Conservation (phyloP, 2,888 invertebrate species). For the Drosophila mimetica region DNA sequence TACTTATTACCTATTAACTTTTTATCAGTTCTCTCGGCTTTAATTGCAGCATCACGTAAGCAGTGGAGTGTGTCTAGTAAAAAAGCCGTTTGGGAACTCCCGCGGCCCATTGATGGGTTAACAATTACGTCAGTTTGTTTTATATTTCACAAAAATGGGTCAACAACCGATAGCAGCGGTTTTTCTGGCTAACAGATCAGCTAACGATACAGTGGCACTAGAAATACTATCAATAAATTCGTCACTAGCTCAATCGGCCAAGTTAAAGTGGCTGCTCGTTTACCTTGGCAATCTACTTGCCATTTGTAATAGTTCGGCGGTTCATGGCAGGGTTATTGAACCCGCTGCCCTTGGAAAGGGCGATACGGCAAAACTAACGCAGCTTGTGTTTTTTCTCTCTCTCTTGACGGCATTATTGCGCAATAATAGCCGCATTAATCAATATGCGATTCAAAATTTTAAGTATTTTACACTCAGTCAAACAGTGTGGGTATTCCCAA, state of each 20-base stretch:
- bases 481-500: constrained; percentile 10
- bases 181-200: constrained; percentile 1
- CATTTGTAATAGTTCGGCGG: constrained; percentile 26
- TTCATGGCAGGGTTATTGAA: constrained; percentile 19
- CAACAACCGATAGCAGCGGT: constrained; percentile 11
- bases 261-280: constrained; percentile 21
- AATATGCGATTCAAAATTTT: constrained; percentile 2
- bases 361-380: constrained; percentile 3
- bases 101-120: neutral
- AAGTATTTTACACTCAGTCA: neutral
- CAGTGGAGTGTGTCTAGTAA: neutral
- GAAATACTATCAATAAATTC: neutral
- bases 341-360: constrained; percentile 29
- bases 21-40: constrained; percentile 5
- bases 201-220: constrained; percentile 9
- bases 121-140: constrained; percentile 8
- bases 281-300: constrained; percentile 13
- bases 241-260: neutral
- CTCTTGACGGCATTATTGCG: constrained; percentile 17
- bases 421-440: constrained; percentile 22
- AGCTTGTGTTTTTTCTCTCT: neutral
- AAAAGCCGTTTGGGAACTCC: neutral
- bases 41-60: constrained; percentile 15
- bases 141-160: constrained; percentile 3
- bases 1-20: constrained; percentile 6